phyloP scores from a whole-genome alignment of 2,797 vertebrate genomes.

The Catharus ustulatus region DNA sequence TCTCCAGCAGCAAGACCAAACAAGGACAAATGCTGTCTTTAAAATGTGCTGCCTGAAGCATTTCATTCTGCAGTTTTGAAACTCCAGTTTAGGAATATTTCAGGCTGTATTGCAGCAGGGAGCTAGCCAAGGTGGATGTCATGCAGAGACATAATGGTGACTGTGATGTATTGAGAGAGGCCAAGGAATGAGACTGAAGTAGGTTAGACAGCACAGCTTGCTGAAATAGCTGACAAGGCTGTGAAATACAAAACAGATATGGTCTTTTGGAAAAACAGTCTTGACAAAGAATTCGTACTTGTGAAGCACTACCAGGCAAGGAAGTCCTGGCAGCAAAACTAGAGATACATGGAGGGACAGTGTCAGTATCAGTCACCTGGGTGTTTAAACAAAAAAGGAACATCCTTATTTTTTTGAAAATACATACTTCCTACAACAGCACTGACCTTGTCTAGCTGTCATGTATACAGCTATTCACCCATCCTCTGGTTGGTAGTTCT shows the following conservation, averaged over 20 bases:
- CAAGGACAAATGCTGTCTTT: constrained; percentile 37
- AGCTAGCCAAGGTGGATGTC: constrained; percentile 44
- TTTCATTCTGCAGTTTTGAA: constrained; percentile 40
- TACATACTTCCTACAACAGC: background rate
- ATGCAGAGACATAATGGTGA: constrained; percentile 1
- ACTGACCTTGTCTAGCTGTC: background rate
- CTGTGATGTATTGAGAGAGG: constrained; percentile 41
- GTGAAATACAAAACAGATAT: background rate
- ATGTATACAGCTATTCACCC: background rate
- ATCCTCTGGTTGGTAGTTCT: background rate
- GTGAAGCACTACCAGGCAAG: background rate
- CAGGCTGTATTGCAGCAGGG: constrained; percentile 26
- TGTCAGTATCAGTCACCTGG: background rate
- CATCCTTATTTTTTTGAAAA: background rate
- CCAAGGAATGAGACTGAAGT: constrained; percentile 45
- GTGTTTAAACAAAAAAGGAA: background rate
- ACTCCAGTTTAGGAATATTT: constrained; percentile 12
- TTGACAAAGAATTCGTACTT: background rate
- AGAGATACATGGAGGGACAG: background rate
- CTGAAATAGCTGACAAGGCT: constrained; percentile 32
- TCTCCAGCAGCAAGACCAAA: constrained; percentile 21
- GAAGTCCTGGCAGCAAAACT: background rate
- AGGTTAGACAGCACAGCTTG: constrained; percentile 44
- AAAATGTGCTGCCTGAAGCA: constrained; percentile 34
- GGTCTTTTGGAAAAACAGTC: background rate